Conservation (phyloP, 2,113 vertebrate genomes). For the Euleptes europaea region DNA sequence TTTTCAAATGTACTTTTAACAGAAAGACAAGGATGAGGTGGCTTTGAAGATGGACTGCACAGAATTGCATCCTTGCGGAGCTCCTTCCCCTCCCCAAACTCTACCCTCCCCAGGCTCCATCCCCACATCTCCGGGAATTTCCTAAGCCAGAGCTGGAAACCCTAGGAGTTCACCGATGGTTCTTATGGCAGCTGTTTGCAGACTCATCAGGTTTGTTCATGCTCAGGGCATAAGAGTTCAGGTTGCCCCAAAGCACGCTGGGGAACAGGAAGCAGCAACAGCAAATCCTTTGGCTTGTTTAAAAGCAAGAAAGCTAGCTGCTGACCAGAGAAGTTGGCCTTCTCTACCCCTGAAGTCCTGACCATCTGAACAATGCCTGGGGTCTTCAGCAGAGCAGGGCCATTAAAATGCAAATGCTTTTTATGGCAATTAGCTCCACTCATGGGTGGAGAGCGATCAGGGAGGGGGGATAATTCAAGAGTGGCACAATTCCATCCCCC, state of each 20-base stretch:
- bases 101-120: no score
- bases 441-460: slow-evolving; percentile 20
- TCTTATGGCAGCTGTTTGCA: no score
- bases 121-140: no score
- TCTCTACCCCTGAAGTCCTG: background rate
- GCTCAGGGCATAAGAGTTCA: no score
- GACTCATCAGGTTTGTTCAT: no score
- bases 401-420: slow-evolving; percentile 17
- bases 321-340: background rate
- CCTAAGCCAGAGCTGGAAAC: no score
- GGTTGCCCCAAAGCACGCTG: background rate
- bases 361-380: background rate
- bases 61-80: no score
- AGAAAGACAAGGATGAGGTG: no score
- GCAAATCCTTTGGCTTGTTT: background rate
- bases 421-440: slow-evolving; percentile 36
- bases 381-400: background rate
- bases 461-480: slow-evolving; percentile 41
- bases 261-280: background rate
- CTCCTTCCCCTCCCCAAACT: no score
- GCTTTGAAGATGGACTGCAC: no score
- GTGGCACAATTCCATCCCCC: slow-evolving; percentile 53
- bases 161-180: no score
- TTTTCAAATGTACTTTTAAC: no score
- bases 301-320: background rate